A percentile compares a stretch with the other conserved stretches of the same genome.
Conservation (phyloP, 2,113 vertebrate genomes). For the Tauraco erythrolophus region DNA sequence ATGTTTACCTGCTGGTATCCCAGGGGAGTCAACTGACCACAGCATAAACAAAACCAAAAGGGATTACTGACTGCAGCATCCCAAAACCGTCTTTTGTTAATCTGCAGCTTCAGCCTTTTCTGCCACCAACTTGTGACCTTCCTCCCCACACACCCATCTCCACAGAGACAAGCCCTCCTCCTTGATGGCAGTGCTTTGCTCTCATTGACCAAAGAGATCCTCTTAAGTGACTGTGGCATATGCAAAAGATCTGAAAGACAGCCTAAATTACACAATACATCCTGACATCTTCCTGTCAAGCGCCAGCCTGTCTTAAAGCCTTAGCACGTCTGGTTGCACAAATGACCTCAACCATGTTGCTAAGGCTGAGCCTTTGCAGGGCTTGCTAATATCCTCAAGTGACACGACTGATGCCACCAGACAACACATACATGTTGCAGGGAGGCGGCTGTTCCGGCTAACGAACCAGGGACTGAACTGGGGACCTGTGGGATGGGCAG, state of each 20-base stretch:
- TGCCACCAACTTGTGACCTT: slow-evolving; percentile 37
- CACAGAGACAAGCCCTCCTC: slow-evolving; percentile 37
- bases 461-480: neutral
- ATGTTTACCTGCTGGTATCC: neutral
- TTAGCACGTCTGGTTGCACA: neutral
- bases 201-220: neutral
- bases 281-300: neutral
- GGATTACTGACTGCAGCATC: slow-evolving; percentile 39
- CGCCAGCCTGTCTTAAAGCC: neutral
- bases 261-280: neutral
- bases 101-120: slow-evolving; percentile 30
- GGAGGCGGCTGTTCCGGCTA: neutral
- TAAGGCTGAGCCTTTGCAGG: neutral
- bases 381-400: neutral
- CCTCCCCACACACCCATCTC: neutral
- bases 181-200: slow-evolving; percentile 3
- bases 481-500: neutral
- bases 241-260: neutral
- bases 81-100: slow-evolving; percentile 34
- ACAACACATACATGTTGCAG: rapidly evolving
- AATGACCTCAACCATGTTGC: neutral
- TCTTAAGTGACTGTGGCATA: neutral
- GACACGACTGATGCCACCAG: neutral
- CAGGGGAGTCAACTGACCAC: slow-evolving; percentile 17
- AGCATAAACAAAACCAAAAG: neutral